Conservation (phyloP, 2,797 vertebrate species). For the Enoplosus armatus region DNA sequence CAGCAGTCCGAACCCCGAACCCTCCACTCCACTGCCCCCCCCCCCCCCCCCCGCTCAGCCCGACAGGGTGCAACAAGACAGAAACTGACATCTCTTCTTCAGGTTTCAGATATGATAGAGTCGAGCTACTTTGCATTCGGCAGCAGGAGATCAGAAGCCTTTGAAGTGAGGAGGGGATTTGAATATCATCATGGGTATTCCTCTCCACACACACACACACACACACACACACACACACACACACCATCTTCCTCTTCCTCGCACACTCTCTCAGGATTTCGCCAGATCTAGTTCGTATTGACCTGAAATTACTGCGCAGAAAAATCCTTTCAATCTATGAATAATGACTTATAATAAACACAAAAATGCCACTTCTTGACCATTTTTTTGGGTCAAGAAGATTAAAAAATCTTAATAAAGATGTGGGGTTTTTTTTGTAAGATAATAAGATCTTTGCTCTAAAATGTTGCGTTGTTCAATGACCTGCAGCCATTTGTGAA, state of each 20-base stretch:
- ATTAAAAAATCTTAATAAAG: too few species aligned
- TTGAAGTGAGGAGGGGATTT: slow-evolving; percentile 24
- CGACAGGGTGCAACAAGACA: slow-evolving; percentile 7
- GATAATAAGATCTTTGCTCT: background rate
- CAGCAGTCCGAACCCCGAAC: too few species aligned
- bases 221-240: too few species aligned
- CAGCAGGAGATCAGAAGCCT: slow-evolving; percentile 26
- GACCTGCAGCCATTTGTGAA: background rate
- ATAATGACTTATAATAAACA: background rate
- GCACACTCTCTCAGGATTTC: background rate
- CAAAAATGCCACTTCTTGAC: too few species aligned
- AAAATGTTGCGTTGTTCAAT: background rate
- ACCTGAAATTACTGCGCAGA: background rate
- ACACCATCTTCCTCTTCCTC: background rate
- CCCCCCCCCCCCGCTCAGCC: background rate
- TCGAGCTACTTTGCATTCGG: slow-evolving; percentile 13
- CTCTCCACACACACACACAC: too few species aligned
- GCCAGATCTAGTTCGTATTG: background rate
- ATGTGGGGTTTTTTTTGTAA: background rate
- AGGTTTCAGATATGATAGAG: slow-evolving; percentile 14
- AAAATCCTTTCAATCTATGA: background rate
- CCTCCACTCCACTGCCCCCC: background rate
- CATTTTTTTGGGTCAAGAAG: too few species aligned
- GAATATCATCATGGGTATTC: slow-evolving; percentile 20
- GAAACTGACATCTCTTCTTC: background rate